Percentiles rank a stretch among this genome's conserved stretches.
phyloP scores from a whole-genome alignment of 2,797 vertebrate genomes.

The Pseudochromis fuscus region DNA sequence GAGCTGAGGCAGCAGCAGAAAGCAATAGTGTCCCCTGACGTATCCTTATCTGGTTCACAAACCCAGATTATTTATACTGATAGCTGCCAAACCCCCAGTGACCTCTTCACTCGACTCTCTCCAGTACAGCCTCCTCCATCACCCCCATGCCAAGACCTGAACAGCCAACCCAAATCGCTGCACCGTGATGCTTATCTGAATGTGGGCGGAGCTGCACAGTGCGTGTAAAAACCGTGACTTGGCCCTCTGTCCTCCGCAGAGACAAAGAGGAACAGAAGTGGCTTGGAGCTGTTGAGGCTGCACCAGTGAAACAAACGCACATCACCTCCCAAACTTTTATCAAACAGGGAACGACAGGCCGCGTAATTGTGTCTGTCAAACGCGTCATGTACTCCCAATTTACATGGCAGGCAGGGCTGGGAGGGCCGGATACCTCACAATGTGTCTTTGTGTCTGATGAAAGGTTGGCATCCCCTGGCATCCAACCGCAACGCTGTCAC shows the following conservation, averaged over 20 bases:
- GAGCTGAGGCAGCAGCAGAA: constrained; percentile 30
- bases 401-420: constrained; percentile 23
- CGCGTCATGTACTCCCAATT: constrained; percentile 40
- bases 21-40: constrained; percentile 18
- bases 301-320: constrained; percentile 5
- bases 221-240: background rate
- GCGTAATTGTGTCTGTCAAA: constrained; percentile 59
- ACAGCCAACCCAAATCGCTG: background rate
- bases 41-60: constrained; percentile 49
- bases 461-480: constrained; percentile 31
- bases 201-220: background rate
- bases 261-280: constrained; percentile 11
- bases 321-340: constrained; percentile 11
- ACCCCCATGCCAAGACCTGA: too few species aligned
- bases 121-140: constrained; percentile 4
- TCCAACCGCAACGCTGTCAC: constrained; percentile 3
- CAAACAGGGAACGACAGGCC: constrained; percentile 32
- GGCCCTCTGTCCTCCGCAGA: background rate
- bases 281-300: background rate
- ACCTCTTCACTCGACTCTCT: constrained; percentile 11
- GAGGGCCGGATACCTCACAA: constrained; percentile 4
- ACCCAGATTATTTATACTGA: constrained; percentile 47
- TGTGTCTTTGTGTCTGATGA: constrained; percentile 45
- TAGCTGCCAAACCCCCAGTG: constrained; percentile 29
- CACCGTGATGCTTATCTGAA: constrained; percentile 11